Evolutionary conservation across 2,113 vertebrate species (phyloP).

Genomic region (Psilopogon haemacephalus): DNA sequence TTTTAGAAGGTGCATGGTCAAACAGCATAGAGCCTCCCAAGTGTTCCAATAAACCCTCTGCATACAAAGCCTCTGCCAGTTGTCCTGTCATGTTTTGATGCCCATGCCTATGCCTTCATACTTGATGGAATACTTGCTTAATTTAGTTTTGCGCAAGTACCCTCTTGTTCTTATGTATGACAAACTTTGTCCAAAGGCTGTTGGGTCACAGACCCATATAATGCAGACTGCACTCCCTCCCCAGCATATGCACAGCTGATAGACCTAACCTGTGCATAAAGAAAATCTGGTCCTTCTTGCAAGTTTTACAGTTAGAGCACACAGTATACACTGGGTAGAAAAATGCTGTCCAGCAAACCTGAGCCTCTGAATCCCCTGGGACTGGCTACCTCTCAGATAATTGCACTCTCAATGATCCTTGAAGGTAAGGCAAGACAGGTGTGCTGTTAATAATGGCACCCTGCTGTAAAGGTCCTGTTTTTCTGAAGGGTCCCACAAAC

Average conservation of each 20-base stretch:
- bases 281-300: neutral
- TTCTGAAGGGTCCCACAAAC: neutral
- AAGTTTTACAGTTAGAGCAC: neutral
- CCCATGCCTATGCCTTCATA: too few relatives aligned
- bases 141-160: neutral
- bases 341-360: neutral
- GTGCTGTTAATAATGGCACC: neutral
- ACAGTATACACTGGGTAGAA: rapidly evolving
- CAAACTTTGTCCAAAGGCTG: neutral
- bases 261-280: neutral
- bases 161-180: neutral
- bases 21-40: neutral
- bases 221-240: neutral
- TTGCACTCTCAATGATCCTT: neutral
- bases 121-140: neutral
- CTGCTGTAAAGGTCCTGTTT: neutral
- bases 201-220: neutral
- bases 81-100: neutral
- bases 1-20: neutral
- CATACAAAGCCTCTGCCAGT: neutral
- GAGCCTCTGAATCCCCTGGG: neutral
- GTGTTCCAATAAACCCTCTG: neutral
- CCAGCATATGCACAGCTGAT: too few relatives aligned
- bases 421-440: neutral
- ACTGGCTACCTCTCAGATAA: neutral